Evolutionary conservation across 2,797 vertebrate species (phyloP), one percentile per base, ranked within the genome.

Genomic region (Malacoctenus gilli): DNA sequence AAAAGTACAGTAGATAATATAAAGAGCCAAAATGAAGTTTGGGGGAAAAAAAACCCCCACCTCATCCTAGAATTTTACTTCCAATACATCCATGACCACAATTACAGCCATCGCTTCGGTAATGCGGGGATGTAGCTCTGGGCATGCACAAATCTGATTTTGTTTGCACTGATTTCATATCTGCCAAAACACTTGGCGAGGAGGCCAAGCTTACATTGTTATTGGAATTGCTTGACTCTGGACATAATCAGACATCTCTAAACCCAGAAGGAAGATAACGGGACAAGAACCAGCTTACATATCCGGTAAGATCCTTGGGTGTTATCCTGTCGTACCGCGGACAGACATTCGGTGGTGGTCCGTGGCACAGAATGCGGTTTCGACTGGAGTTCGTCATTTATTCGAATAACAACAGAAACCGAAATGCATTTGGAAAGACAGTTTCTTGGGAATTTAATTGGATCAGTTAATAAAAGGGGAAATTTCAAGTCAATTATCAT

Each of bases 191-290:
- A 80, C 60, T 83, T 82, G 76, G 80, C 20, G 6, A 62, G 42
- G 44, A 64, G 32, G 68, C 62, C 64, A 64, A 67, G 77, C 70
- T 79, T 53, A 73, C 65, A 81, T 71, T 77, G 82, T 80, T 74
- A 78, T 53, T 69, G 59, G 79, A 77, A 72, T 75, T 69, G 65
- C 74, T 80, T 15, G 49, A 73, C 62, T 73, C 67, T 80, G 73
- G 71, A 81, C 71, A 76, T 69, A 81, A 85, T 85, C 73, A 81
- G 56, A 78, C 59, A 75, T 82, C 75, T 75, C 67, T 41, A 69
- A 69, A 80, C 65, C 75, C 62, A 73, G 74, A 79, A 64, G 57
- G 58, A 60, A 59, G 72, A 85, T 76, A 79, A 80, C 56, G 49
- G 70, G 38, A 70, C 41, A 25, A 58, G 58, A 73, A 82, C 39